phyloP scores from a whole-genome alignment of 1,140 invertebrate species.

The Anastrepha ludens region DNA sequence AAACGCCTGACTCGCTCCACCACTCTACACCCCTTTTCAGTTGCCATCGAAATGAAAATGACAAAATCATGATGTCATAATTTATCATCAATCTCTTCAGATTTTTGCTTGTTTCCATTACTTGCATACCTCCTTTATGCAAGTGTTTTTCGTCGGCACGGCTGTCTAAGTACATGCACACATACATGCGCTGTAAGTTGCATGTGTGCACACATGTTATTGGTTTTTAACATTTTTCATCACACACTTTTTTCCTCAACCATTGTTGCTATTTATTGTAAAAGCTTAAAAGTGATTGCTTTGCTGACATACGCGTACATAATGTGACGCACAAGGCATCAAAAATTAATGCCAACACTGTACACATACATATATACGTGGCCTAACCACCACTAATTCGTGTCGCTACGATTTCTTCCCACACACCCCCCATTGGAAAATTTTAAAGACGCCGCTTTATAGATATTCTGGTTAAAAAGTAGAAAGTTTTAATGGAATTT shows the following conservation, averaged over 20 bases:
- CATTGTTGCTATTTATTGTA: not conserved
- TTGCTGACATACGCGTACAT: not conserved
- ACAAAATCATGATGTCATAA: slow-evolving; percentile 50
- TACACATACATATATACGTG: too few relatives aligned
- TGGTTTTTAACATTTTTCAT: not conserved
- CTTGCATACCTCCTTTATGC: not conserved
- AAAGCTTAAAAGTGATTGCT: not conserved
- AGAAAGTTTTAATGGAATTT: too few relatives aligned
- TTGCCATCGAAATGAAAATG: not conserved
- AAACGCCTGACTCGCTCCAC: too few relatives aligned
- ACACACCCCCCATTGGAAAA: too few relatives aligned
- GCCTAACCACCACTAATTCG: too few relatives aligned
- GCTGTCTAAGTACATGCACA: not conserved
- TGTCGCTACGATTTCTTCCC: too few relatives aligned
- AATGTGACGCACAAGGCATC: not conserved
- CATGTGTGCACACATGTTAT: not conserved
- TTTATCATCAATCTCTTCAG: slow-evolving; percentile 33
- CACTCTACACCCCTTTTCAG: not conserved
- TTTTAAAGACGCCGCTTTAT: too few relatives aligned
- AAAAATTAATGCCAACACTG: not conserved
- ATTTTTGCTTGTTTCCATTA: slow-evolving; percentile 44
- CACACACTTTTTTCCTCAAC: not conserved
- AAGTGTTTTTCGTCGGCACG: not conserved
- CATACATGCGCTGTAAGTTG: not conserved
- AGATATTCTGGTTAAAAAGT: too few relatives aligned